phyloP scores from a whole-genome alignment of 1,140 invertebrate species.

The Idris sp. region DNA sequence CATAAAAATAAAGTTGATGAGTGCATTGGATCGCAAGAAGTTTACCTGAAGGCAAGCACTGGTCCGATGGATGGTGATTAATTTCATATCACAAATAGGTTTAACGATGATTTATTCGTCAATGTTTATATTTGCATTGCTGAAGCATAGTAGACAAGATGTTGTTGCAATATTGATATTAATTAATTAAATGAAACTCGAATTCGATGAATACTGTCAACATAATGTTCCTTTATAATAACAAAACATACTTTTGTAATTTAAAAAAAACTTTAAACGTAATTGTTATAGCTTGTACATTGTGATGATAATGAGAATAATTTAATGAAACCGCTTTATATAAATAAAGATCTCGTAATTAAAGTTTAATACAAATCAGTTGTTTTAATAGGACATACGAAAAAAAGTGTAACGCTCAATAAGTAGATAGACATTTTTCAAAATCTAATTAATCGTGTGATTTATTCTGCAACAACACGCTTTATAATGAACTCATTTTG shows the following conservation, averaged over 20 bases:
- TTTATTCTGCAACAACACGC: too few relatives aligned
- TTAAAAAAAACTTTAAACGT: too few relatives aligned
- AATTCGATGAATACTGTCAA: too few relatives aligned
- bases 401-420: too few relatives aligned
- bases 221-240: conserved; percentile 14
- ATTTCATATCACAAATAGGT: conserved; percentile 22
- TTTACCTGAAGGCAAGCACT: conserved; percentile 19
- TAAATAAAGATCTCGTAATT: conserved; percentile 20
- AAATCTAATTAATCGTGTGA: background rate
- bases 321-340: conserved; percentile 14
- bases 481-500: too few relatives aligned
- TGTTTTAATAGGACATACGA: conserved; percentile 1
- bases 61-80: conserved; percentile 24
- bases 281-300: conserved; percentile 10
- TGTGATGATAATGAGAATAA: conserved; percentile 36
- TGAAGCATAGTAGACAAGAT: background rate
- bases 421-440: too few relatives aligned
- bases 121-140: conserved; percentile 2
- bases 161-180: background rate
- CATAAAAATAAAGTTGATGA: too few relatives aligned
- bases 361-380: conserved; percentile 18
- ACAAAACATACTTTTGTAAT: conserved; percentile 21
- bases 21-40: conserved; percentile 23
- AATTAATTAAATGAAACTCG: conserved; percentile 19
- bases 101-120: conserved; percentile 26